phyloP scores from a whole-genome alignment of 2,797 vertebrate genomes.

The Atherinosoma microstoma region DNA sequence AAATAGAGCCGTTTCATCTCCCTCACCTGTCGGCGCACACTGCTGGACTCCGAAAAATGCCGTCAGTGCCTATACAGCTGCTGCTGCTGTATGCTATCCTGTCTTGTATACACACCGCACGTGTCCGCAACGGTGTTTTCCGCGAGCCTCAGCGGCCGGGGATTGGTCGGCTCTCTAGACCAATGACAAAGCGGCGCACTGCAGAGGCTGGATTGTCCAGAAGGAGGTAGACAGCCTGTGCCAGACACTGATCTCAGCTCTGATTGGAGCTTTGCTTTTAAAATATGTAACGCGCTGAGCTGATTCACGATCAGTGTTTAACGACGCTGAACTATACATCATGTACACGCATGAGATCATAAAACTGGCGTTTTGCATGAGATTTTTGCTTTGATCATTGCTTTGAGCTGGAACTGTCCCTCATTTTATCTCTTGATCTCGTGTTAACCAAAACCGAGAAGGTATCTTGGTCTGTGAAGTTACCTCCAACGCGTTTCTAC shows the following conservation, averaged over 20 bases:
- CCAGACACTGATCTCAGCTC: slow-evolving; percentile 30
- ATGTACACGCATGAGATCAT: neutral
- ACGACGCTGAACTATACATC: slow-evolving; percentile 8
- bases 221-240: no score
- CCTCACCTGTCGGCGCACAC: neutral
- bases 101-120: slow-evolving; percentile 65
- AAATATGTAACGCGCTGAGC: neutral
- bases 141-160: slow-evolving; percentile 38
- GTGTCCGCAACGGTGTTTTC: slow-evolving; percentile 74
- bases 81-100: neutral
- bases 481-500: neutral
- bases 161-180: slow-evolving; percentile 69
- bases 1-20: neutral
- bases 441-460: neutral
- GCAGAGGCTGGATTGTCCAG: neutral
- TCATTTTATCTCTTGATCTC: neutral
- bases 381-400: neutral
- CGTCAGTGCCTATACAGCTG: neutral
- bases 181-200: slow-evolving; percentile 58
- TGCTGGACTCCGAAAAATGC: neutral
- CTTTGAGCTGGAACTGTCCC: neutral
- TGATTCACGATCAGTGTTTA: slow-evolving; percentile 25
- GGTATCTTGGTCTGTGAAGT: neutral
- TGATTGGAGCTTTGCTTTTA: neutral
- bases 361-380: neutral